Evolutionary conservation across 1,140 invertebrate species (phyloP).

Genomic region (Solenopsis invicta): DNA sequence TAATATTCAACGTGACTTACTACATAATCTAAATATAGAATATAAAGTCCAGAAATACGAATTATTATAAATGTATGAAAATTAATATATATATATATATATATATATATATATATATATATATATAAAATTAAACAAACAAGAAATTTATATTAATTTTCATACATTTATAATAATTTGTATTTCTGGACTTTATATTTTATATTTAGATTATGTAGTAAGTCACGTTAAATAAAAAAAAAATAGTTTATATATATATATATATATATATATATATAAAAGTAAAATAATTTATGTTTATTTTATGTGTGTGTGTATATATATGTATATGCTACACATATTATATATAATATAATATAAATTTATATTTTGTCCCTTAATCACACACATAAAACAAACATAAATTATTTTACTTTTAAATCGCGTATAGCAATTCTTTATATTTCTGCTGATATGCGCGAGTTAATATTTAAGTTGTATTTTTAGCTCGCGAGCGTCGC

Average conservation of each 20-base stretch:
- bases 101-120: no score
- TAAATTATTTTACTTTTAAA: slow-evolving; percentile 13
- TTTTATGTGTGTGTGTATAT: background rate
- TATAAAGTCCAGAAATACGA: background rate
- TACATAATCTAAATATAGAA: background rate
- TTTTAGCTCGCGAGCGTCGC: background rate
- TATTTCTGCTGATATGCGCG: background rate
- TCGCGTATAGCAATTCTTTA: background rate
- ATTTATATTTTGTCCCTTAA: background rate
- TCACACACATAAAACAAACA: background rate
- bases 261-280: no score
- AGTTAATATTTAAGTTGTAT: background rate
- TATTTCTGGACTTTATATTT: no score
- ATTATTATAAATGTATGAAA: background rate
- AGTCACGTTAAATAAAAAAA: no score
- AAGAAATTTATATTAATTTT: no score
- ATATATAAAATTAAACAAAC: no score
- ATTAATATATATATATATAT: background rate
- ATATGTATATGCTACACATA: no score
- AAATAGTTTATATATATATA: no score
- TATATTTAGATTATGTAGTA: no score
- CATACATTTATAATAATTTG: no score
- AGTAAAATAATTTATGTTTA: no score
- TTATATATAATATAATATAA: background rate
- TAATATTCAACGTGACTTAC: background rate